phyloP scores from a whole-genome alignment of 35 echinoderm and acorn worm species.

The Apostichopus japonicus region DNA sequence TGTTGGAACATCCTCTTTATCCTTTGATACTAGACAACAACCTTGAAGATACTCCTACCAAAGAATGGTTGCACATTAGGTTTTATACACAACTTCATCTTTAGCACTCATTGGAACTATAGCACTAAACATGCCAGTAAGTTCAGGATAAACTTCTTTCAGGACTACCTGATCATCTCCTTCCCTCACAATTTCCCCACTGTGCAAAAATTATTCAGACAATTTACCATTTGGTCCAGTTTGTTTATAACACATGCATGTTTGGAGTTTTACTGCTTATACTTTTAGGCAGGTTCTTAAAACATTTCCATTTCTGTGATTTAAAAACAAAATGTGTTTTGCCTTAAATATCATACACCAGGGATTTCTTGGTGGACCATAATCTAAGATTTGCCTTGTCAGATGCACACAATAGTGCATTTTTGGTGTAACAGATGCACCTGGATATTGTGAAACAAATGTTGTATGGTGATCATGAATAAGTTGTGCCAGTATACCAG shows the following conservation, averaged over 20 bases:
- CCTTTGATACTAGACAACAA: slow-evolving; percentile 27
- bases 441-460: slow-evolving; percentile 35
- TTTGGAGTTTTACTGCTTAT: slow-evolving; percentile 56
- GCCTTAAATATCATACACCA: slow-evolving; percentile 63
- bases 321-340: slow-evolving; percentile 49
- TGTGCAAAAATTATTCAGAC: slow-evolving; percentile 29
- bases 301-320: slow-evolving; percentile 63
- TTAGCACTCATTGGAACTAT: background rate
- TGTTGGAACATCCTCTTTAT: slow-evolving; percentile 45
- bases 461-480: slow-evolving; percentile 48
- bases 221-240: background rate
- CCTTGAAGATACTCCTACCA: slow-evolving; percentile 26
- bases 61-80: slow-evolving; percentile 26
- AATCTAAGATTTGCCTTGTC: slow-evolving; percentile 51
- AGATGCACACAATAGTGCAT: slow-evolving; percentile 64
- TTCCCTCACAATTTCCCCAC: slow-evolving; percentile 54
- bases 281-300: slow-evolving; percentile 64
- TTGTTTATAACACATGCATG: slow-evolving; percentile 71
- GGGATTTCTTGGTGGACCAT: slow-evolving; percentile 40
- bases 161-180: slow-evolving; percentile 33
- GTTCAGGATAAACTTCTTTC: slow-evolving; percentile 29
- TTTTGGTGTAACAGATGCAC: slow-evolving; percentile 53
- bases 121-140: slow-evolving; percentile 15
- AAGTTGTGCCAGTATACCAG: slow-evolving; percentile 39
- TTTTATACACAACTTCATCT: slow-evolving; percentile 9